Base-by-base conservation (phyloP, 1,140 invertebrate species). In the Temnothorax nylanderi region DNA sequence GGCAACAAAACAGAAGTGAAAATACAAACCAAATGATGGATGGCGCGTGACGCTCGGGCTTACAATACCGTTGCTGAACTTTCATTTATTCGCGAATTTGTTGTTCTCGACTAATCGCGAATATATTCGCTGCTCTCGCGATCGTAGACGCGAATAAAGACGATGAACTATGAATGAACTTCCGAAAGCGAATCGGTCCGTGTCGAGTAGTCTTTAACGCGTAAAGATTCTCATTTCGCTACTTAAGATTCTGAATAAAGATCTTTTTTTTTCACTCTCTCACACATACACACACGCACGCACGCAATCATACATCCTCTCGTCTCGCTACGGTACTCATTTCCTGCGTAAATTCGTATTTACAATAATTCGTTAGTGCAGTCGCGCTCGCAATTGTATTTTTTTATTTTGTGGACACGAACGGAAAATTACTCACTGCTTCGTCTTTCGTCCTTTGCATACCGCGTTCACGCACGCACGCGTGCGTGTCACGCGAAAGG, bases 21-120 rank as follows among this genome's bases (percentile, higher is more conserved):
- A 89, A 76, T 90, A 86, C 87, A 91, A 86, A 91, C 65, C 65
- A 88, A 89, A 86, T 88, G 69, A 85, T 86, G 82, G 77, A 87
- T 87, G 7, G 32, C 75, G 85, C 72, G 77, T 91, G 90, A 93
- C 93, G 93, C 90, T 93, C 93, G 93, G 90, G 89, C 91, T 93
- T 92, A 94, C 93, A 94, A 94, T 94, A 94, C 93, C 94, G 87
- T 89, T 88, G 54, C n/a, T 85, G 81, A 62, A 80, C 88, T 82
- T 90, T 60, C 72, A 72, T 74, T 65, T 56, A 54, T 89, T 94
- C 58, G 34, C 62, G 7, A 64, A 64, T 34, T 7, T 65, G 32
- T 65, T 37, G 32, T 77, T 84, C 60, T 56, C 62, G 84, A 41
- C 44, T 76, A 71, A 89, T 87, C 72, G 62, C 65, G 54, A 64